phyloP scores from a whole-genome alignment of 1,140 invertebrate species.

The Amphibalanus amphitrite region DNA sequence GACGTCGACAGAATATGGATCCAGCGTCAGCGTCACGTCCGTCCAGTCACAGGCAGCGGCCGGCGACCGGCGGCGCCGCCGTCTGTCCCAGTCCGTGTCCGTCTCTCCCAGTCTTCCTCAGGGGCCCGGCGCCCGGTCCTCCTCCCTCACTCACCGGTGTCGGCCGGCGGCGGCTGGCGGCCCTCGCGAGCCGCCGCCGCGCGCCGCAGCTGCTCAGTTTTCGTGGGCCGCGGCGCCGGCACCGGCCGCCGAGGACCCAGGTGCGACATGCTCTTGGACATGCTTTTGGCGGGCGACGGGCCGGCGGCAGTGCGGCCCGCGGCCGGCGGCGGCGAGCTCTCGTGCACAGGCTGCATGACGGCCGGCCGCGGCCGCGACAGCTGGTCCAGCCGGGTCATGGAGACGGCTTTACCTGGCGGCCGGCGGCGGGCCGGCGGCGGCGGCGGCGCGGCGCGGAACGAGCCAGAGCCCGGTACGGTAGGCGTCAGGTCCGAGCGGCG shows the following conservation, averaged over 20 bases:
- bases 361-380: conserved; percentile 48
- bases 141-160: background rate
- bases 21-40: too few relatives aligned
- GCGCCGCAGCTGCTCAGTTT: conserved; percentile 35
- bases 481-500: conserved; percentile 76
- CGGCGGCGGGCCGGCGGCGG: conserved; percentile 20
- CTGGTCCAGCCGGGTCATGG: conserved; percentile 75
- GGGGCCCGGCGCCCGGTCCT: too few relatives aligned
- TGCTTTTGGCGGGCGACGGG: conserved; percentile 31
- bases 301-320: conserved; percentile 17
- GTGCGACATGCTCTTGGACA: conserved; percentile 35
- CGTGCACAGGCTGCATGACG: conserved; percentile 20
- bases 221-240: conserved; percentile 32
- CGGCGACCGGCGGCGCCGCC: too few relatives aligned
- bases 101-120: too few relatives aligned
- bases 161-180: background rate
- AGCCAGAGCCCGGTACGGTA: conserved; percentile 47
- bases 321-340: conserved; percentile 19
- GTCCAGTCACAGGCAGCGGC: too few relatives aligned
- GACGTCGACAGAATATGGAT: too few relatives aligned
- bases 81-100: too few relatives aligned
- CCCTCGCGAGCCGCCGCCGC: conserved; percentile 32
- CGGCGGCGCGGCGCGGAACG: conserved; percentile 15
- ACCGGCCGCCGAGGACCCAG: conserved; percentile 25
- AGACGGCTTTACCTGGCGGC: conserved; percentile 53